Base-by-base conservation (phyloP, 2,113 vertebrate genomes). In the Eleginops maclovinus region DNA sequence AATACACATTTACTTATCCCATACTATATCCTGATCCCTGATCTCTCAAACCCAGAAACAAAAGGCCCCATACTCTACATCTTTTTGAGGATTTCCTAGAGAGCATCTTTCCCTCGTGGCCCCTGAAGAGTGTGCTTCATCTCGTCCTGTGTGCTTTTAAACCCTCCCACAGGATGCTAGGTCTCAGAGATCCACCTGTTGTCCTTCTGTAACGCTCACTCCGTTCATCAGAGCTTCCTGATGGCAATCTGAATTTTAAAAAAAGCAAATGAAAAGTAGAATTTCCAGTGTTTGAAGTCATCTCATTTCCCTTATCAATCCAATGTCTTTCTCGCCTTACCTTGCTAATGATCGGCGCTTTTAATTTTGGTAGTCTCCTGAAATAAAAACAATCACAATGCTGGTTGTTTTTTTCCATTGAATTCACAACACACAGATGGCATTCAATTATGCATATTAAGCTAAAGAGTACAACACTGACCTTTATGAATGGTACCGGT, bases 211-310 rank as follows among this genome's bases (percentile, higher is more conserved):
- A 0, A 62, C 47, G 0, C 2, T 62, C n/a, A 53, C 84, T 53
- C 55, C 22, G 15, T 61, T 3, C 5, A 75, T 63, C 79, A 86
- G 74, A 64, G 16, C 49, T 41, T 13, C 51, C 31, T 2, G 28
- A 77, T 81, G 44, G 16, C n/a, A n/a, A n/a, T n/a, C n/a, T n/a
- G n/a, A n/a, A n/a, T n/a, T n/a, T n/a, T n/a, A n/a, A n/a, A 31
- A 17, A 47, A 28, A 16, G 19, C 11, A 56, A 46, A 49, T 9
- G 4, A 31, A 31, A 31, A 31, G 31, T 31, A 31, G 31, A 31
- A 31, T 31, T 31, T 31, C 6, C 1, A 31, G 31, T 31, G 31
- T 4, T 31, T 31, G 31, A 31, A 22, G 59, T 22, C 13, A 22
- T 28, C 16, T 12, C 0, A 31, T 49, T 31, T 66, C 8, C 31